Conservation (phyloP, 37 sponge, comb jelly and placozoan genomes). For the Ianthella basta region DNA sequence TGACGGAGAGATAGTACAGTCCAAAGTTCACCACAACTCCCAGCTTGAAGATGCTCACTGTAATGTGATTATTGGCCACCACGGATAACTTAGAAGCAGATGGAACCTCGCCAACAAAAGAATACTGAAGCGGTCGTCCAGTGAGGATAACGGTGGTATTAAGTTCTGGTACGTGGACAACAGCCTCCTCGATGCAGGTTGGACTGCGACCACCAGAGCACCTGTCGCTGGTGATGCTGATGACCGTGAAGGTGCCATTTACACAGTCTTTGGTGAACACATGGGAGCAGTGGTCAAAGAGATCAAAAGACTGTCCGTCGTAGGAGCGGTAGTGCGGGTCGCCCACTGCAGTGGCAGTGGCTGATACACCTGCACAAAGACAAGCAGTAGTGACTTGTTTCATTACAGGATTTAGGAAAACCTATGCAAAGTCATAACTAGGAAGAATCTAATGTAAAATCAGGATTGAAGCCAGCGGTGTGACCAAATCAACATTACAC, state of each 20-base stretch:
- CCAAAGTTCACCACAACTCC: neutral
- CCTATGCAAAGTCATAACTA: too few relatives aligned
- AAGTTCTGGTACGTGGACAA: neutral
- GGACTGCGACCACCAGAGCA: constrained; percentile 12
- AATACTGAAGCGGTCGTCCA: neutral
- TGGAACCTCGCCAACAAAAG: neutral
- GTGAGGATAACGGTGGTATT: neutral
- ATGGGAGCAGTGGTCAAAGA: constrained; percentile 26
- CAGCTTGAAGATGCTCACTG: neutral
- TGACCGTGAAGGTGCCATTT: neutral
- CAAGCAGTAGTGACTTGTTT: too few relatives aligned
- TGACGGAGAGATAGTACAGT: neutral
- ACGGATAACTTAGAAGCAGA: neutral
- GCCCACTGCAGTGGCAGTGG: constrained; percentile 3
- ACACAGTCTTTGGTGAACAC: constrained; percentile 25
- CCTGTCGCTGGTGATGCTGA: neutral
- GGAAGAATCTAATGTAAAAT: too few relatives aligned
- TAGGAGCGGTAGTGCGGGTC: constrained; percentile 19
- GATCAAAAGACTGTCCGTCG: neutral
- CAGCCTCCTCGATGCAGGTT: constrained; percentile 10
- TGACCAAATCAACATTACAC: too few relatives aligned
- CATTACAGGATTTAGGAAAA: too few relatives aligned
- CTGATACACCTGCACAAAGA: constrained; percentile 3
- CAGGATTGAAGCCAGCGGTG: neutral
- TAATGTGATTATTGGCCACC: neutral